phyloP scores from a whole-genome alignment of 1,140 invertebrate species.

The Drosophila obscura region DNA sequence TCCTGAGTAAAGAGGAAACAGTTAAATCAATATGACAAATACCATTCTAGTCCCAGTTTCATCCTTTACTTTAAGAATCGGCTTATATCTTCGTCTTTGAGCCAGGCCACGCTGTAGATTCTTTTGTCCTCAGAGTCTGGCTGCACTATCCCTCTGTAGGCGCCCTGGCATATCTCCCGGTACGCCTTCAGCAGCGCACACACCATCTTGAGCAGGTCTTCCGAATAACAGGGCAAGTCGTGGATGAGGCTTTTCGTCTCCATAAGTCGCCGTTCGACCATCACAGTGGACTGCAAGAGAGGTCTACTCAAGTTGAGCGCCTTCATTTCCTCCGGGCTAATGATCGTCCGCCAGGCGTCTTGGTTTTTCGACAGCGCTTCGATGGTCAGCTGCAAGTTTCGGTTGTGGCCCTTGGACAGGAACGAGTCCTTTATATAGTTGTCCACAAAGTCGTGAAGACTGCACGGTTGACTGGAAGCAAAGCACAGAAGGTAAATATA shows the following conservation, averaged over 20 bases:
- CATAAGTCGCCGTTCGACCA: constrained; percentile 88
- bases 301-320: constrained; percentile 87
- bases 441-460: constrained; percentile 89
- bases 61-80: constrained; percentile 90
- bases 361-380: constrained; percentile 89
- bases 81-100: constrained; percentile 97
- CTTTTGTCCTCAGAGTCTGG: constrained; percentile 91
- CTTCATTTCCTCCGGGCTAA: constrained; percentile 88
- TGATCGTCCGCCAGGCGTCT: constrained; percentile 90
- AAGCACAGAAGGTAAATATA: not conserved
- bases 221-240: constrained; percentile 86
- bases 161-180: constrained; percentile 90
- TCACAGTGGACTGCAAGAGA: constrained; percentile 87
- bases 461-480: constrained; percentile 85
- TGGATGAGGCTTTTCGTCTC: constrained; percentile 89
- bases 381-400: constrained; percentile 86
- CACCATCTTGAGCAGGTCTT: constrained; percentile 82
- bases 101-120: constrained; percentile 94
- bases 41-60: not conserved
- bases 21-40: no score
- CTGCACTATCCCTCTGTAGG: constrained; percentile 91
- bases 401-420: constrained; percentile 86
- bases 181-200: constrained; percentile 87
- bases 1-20: constrained; percentile 84
- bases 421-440: constrained; percentile 91